Evolutionary conservation across 2,113 vertebrate genomes (phyloP).

Genomic region (Anas platyrhynchos): DNA sequence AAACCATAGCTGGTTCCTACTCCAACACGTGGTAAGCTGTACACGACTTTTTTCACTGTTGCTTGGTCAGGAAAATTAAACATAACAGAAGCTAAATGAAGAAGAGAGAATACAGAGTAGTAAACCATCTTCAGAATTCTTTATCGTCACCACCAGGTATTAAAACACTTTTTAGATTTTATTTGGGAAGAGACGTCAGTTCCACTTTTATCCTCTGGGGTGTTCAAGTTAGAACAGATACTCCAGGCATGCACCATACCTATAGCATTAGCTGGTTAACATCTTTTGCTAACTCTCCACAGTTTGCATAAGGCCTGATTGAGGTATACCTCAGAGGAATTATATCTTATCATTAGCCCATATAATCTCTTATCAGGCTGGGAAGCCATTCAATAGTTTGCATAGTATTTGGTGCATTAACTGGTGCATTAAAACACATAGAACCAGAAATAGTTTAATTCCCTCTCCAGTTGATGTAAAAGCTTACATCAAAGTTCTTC

Average conservation of each 20-base stretch:
- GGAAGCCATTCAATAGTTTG: background rate
- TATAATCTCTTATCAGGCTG: background rate
- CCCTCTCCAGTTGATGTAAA: background rate
- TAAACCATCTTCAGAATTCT: constrained; percentile 9
- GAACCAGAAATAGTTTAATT: background rate
- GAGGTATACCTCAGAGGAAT: background rate
- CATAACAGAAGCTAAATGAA: constrained; percentile 91
- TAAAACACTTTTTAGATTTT: background rate
- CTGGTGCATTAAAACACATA: background rate
- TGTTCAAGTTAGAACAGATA: background rate
- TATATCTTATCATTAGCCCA: background rate
- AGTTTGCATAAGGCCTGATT: background rate
- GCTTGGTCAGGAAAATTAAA: constrained; percentile 99
- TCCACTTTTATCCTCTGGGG: background rate
- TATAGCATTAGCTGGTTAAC: background rate
- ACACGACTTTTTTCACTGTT: constrained; percentile 96
- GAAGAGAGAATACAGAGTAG: constrained; percentile 49
- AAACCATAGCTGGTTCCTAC: constrained; percentile 99
- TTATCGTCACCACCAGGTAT: background rate
- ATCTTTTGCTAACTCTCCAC: background rate
- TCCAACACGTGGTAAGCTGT: constrained; percentile 95
- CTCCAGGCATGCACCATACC: background rate
- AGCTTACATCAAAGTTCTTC: background rate
- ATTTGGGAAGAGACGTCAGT: background rate
- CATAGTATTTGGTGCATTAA: background rate